phyloP scores from a whole-genome alignment of 2,113 vertebrate genomes.

The Quiscalus mexicanus region DNA sequence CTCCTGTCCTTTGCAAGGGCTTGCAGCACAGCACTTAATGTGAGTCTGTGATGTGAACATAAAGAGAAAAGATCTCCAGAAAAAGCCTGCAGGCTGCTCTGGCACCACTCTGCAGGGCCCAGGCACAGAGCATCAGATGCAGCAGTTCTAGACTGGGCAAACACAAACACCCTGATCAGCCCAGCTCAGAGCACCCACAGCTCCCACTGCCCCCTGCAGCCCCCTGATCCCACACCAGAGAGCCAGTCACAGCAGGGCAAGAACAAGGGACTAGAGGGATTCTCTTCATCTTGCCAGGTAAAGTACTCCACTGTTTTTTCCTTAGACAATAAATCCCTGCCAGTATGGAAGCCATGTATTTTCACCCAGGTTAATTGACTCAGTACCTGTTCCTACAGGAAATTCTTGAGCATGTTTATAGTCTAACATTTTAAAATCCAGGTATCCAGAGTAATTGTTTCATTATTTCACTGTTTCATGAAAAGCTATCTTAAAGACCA shows the following conservation, averaged over 20 bases:
- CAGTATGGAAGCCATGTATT: background rate
- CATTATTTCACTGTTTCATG: background rate
- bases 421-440: background rate
- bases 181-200: background rate
- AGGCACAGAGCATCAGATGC: background rate
- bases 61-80: background rate
- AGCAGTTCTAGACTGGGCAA: background rate
- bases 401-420: background rate
- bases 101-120: background rate
- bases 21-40: background rate
- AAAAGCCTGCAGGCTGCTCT: background rate
- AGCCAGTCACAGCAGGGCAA: background rate
- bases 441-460: background rate
- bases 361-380: background rate
- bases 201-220: background rate
- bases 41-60: background rate
- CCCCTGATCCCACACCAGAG: background rate
- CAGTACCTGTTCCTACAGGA: background rate
- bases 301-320: background rate
- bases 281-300: background rate
- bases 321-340: background rate
- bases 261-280: background rate
- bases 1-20: background rate
- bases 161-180: background rate
- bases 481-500: background rate